Conservation (phyloP, 2,888 invertebrate species). For the Electrophaes corylata region DNA sequence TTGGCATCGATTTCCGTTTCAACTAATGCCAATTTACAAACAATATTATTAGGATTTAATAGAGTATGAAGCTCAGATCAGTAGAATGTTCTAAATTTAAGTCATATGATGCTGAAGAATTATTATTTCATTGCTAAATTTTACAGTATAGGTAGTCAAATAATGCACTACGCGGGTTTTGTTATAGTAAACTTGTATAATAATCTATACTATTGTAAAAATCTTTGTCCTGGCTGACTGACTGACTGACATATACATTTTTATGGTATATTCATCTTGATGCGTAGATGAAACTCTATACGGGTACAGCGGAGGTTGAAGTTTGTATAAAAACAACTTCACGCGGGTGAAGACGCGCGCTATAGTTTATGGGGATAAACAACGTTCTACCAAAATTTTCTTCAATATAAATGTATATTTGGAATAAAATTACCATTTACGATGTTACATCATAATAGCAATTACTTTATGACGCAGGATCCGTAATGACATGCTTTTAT, state of each 20-base stretch:
- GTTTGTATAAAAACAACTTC: too few relatives aligned
- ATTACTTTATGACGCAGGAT: conserved; percentile 33
- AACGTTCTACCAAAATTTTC: neutral
- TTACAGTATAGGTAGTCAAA: neutral
- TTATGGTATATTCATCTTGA: too few relatives aligned
- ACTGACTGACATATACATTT: too few relatives aligned
- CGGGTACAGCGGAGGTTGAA: too few relatives aligned
- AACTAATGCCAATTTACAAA: conserved; percentile 8
- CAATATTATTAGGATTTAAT: neutral
- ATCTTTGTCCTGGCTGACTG: too few relatives aligned
- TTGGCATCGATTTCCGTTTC: conserved; percentile 21
- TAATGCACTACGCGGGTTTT: neutral
- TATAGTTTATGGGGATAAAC: neutral
- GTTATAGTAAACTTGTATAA: neutral
- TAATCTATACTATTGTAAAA: too few relatives aligned
- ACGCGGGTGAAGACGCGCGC: too few relatives aligned
- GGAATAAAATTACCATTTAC: conserved; percentile 11
- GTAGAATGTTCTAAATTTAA: neutral
- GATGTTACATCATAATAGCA: conserved; percentile 27
- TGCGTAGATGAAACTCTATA: too few relatives aligned
- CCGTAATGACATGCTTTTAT: conserved; percentile 36
- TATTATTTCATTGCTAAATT: neutral
- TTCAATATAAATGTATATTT: neutral
- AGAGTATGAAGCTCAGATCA: neutral
- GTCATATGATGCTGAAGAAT: neutral